Evolutionary conservation across 2,113 vertebrate species (phyloP), one percentile per base, ranked within the genome.

Genomic region (Phyllostomus discolor): DNA sequence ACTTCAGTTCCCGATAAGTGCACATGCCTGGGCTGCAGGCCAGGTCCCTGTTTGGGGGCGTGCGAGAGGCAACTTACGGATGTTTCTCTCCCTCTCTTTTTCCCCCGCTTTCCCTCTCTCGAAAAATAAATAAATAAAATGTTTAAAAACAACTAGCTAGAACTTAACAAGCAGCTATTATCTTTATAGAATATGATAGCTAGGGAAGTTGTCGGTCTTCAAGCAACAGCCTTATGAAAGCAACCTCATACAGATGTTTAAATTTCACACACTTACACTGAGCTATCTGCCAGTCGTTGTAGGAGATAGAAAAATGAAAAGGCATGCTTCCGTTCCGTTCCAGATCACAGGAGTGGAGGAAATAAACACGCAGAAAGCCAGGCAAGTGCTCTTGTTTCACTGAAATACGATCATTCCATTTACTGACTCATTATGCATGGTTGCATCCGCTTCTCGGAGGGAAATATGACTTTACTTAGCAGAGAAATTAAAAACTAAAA

Each of bases 401-500:
- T 48, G 31, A 89, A 93, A 78, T 87, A 43, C 38, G 15, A 72
- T 57, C 50, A 64, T 86, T 93, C 15, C 33, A 62, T 92, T 95
- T 43, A 48, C 2, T 90, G 52, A 24, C 7, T 87, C 89, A 95
- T 75, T 82, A 66, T 92, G 16, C 48, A 41, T 35, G 12, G 76
- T 81, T 73, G 10, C 33, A 83, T 86, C 24, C 62, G 19, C 79
- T 85, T 85, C 38, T 97, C 28, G 38, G 12, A 72, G 72, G 38
- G 86, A 92, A 69, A 79, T 57, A 24, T 67, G 46, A 90, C 91
- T 62, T 54, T 85, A 82, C 33, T 94, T 91, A 91, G 38, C 59
- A 90, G 24, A 85, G 14, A 96, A 87, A 94, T 95, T 83, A 87
- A 95, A 89, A 87, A 67, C 35, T 59, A 67, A 96, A 85, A 43